These are phyloP conservation scores for Osedax frankpressi DNA, from an alignment of 2,888 invertebrate genomes.

Conservation along the genomic window DNA sequence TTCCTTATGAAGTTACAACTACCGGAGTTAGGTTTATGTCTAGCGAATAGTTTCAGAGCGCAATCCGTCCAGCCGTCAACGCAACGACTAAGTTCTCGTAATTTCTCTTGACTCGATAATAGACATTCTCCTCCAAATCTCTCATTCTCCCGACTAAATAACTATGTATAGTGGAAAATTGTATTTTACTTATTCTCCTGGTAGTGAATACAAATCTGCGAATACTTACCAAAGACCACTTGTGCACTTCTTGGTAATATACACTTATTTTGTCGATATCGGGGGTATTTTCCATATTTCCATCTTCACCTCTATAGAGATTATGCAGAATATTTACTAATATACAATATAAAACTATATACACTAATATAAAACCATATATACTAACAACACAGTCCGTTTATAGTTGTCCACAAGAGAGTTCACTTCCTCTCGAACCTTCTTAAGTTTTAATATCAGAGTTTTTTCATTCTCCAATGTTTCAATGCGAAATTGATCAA, in stretches of 20 bases:
- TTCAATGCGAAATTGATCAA: slow-evolving; percentile 37
- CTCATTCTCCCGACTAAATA: slow-evolving; percentile 35
- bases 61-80: slow-evolving; percentile 43
- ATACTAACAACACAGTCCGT: slow-evolving; percentile 37
- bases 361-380: too few relatives aligned
- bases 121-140: slow-evolving; percentile 41
- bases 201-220: not conserved
- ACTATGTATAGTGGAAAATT: too few relatives aligned
- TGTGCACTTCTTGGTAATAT: not conserved
- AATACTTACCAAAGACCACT: not conserved
- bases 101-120: slow-evolving; percentile 36
- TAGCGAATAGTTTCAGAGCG: slow-evolving; percentile 38
- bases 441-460: slow-evolving; percentile 32
- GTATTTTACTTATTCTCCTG: too few relatives aligned
- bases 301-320: slow-evolving; percentile 25
- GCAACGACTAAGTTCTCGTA: slow-evolving; percentile 33
- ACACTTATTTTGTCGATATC: slow-evolving; percentile 13
- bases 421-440: slow-evolving; percentile 31
- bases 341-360: slow-evolving; percentile 6
- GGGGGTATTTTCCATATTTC: not conserved
- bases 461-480: slow-evolving; percentile 35
- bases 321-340: not conserved
- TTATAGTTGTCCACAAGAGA: slow-evolving; percentile 33
- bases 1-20: too few relatives aligned
- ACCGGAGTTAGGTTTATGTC: slow-evolving; percentile 31